Evolutionary conservation across 2,797 vertebrate species (phyloP).

Genomic region (Huso huso): DNA sequence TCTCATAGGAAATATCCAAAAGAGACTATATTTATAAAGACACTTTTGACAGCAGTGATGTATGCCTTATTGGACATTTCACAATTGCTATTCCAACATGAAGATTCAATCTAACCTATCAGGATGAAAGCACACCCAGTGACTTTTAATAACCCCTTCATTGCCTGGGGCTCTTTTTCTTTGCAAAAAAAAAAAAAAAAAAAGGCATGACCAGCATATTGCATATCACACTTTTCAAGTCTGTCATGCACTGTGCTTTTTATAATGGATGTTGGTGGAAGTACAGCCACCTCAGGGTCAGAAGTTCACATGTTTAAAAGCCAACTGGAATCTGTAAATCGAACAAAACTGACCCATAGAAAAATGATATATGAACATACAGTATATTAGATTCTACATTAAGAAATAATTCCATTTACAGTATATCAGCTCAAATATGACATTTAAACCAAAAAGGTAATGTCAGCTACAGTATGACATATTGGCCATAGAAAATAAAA

Average conservation of each 20-base stretch:
- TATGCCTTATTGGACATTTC: conserved; percentile 19
- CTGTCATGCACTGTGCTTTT: not conserved
- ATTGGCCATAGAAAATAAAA: no score
- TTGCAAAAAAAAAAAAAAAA: not conserved
- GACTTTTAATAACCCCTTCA: conserved; percentile 23
- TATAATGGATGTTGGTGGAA: not conserved
- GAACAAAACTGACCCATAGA: no score
- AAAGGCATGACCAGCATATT: not conserved
- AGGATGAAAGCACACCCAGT: conserved; percentile 19
- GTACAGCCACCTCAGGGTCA: not conserved
- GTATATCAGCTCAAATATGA: no score
- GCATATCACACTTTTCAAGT: not conserved
- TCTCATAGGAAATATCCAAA: no score
- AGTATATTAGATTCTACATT: no score
- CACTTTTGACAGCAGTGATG: conserved; percentile 20
- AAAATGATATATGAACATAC: no score
- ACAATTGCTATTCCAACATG: conserved; percentile 25
- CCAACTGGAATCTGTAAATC: not conserved
- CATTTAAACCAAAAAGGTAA: no score
- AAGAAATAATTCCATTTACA: no score
- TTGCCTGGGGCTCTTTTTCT: conserved; percentile 8
- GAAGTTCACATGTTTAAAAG: not conserved
- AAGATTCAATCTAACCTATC: conserved; percentile 23
- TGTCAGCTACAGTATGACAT: no score
- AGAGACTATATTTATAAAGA: conserved; percentile 17